Percentiles rank a stretch among this genome's conserved stretches.
phyloP scores from a whole-genome alignment of 2,888 invertebrate genomes.

The Ochropleura leucogaster region DNA sequence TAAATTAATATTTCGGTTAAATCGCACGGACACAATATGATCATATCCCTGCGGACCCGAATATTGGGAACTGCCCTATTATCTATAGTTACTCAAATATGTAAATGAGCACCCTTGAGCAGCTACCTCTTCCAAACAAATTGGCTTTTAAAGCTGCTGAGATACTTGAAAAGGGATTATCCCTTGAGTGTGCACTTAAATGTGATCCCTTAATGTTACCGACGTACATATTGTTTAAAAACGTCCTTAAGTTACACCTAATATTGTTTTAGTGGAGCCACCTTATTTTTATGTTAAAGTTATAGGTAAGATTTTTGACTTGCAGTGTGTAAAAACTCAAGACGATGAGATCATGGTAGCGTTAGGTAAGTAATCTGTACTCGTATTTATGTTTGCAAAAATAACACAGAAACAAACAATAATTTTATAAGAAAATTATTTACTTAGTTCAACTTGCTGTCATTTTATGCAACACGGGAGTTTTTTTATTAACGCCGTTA shows the following conservation, averaged over 20 bases:
- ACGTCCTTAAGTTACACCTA: slow-evolving; percentile 28
- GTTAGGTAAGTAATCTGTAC: slow-evolving; percentile 21
- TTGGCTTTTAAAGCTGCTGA: slow-evolving; percentile 66
- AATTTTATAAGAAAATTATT: slow-evolving; percentile 10
- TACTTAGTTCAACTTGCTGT: background rate
- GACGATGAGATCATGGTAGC: slow-evolving; percentile 53
- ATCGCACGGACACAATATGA: slow-evolving; percentile 46
- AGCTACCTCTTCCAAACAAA: slow-evolving; percentile 61
- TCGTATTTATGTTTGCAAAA: slow-evolving; percentile 18
- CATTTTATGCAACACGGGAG: background rate
- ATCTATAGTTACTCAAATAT: slow-evolving; percentile 62
- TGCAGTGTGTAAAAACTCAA: slow-evolving; percentile 38
- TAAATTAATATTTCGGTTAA: slow-evolving; percentile 54
- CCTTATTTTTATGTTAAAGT: background rate
- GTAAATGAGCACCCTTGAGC: slow-evolving; percentile 60
- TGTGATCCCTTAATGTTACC: slow-evolving; percentile 55
- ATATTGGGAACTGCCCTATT: slow-evolving; percentile 53
- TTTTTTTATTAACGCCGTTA: background rate
- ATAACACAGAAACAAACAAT: slow-evolving; percentile 32
- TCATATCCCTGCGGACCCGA: slow-evolving; percentile 43
- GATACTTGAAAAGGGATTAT: slow-evolving; percentile 66
- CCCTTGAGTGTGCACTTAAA: slow-evolving; percentile 65
- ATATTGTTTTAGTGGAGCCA: slow-evolving; percentile 33
- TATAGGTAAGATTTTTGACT: slow-evolving; percentile 1
- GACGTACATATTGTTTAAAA: slow-evolving; percentile 53